Base-by-base conservation (phyloP, 2,888 invertebrate genomes). In the Trisateles emortualis region DNA sequence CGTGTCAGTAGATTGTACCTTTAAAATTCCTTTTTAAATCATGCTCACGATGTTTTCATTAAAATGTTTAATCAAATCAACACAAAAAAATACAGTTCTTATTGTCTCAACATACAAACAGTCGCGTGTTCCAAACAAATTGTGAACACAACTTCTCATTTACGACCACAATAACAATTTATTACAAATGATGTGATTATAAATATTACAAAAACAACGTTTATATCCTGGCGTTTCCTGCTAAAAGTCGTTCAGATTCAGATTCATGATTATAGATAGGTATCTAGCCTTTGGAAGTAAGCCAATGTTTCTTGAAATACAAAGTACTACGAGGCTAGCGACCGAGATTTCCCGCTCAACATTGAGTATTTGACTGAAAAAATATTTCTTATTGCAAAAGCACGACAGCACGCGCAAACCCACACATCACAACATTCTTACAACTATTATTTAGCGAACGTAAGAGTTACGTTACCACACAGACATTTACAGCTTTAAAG, bases 231-330 rank as follows among this genome's bases (percentile, higher is more conserved):
- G 46, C 36, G 45, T 71, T 64, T 70, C 68, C 68, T 52, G 59
- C 10, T 46, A 44, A 36, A 38, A 39, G 38, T 36, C 52, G 42
- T 54, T 65, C 24, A 24, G 11, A 13, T 26, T 45, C 38, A 50
- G 36, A 52, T 50, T 51, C 11, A 9, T 39, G 48, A 52, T 56
- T 52, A 59, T 54, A 53, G 42, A 38, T 51, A n/a, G n/a, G n/a
- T n/a, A n/a, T n/a, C n/a, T n/a, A 52, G 32, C 30, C 45, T 53
- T 54, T 45, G 61, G 68, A 71, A 59, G 29, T 16, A 32, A 17
- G 63, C 71, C 72, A 73, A 38, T 50, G 45, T 56, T 41, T 40
- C 44, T 57, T 57, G 60, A 68, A 59, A 38, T 36, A 54, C 43
- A 41, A 14, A 51, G 45, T 33, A 46, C n/a, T 17, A 26, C 24